Base-by-base conservation (phyloP, 2,113 vertebrate genomes). In the Synchiropus splendidus region DNA sequence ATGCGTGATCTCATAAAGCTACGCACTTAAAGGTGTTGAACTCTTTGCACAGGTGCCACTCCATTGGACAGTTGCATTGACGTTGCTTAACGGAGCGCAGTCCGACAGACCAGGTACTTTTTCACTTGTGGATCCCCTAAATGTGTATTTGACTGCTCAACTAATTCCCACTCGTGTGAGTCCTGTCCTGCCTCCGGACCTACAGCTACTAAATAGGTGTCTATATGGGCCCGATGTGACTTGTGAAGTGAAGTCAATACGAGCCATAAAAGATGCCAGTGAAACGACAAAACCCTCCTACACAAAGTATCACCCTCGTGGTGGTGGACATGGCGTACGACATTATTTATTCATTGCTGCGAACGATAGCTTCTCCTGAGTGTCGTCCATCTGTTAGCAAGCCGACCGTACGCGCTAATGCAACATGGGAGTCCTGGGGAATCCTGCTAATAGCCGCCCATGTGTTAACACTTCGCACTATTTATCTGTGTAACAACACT, bases 311-410 rank as follows among this genome's bases (percentile, higher is more conserved):
- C 36, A 11, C 9, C 16, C 16, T 5, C 71, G 61, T 67, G 54
- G 45, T 51, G 56, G 60, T 49, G 77, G n/a, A n/a, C 64, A 64
- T 42, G 35, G 54, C 53, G 46, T 64, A 55, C 42, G 10, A 8
- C 56, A 72, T 80, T 59, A 80, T 64, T 80, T 63, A 82, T 80
- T 79, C 50, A 82, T 80, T 54, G 39, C 36, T 1, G 0, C 21
- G 45, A 63, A 58, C 44, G 67, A 73, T 61, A 42, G 58, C 52
- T 61, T 47, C 67, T 64, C 67, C 48, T 54, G 65, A 67, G 71
- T 61, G 54, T 69, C 63, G 61, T 77, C 77, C 73, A 77, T 78
- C 77, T 80, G 72, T 69, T 69, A 44, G 64, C 56, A 10, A 48
- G 51, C 58, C 58, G 59, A 66, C 65, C 75, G 64, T 70, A 72